Base-by-base conservation (phyloP, 2,113 vertebrate species). In the Macroglossus sobrinus region DNA sequence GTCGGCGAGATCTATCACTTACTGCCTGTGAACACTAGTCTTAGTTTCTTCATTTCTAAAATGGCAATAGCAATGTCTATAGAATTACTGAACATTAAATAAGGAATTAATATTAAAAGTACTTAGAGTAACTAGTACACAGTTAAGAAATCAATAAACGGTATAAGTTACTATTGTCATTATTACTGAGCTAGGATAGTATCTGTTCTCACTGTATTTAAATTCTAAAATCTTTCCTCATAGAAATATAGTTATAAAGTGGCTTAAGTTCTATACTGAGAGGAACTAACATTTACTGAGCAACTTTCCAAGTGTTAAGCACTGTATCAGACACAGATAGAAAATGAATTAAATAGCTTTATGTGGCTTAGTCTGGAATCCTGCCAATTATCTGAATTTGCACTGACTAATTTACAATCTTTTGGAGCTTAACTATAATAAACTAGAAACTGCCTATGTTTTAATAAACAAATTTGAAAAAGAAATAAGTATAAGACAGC, bases 1-100 rank as follows among this genome's bases (percentile, higher is more conserved):
- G 47, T 71, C 53, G 16, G 50, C 15, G 47, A 78, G 40, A 76
- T 82, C 21, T 81, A 53, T 30, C 50, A 68, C 18, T 94, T 79
- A 72, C 63, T 71, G 93, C 68, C 47, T 50, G 4, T 71, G 40
- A 43, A 50, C n/a, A 53, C 7, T 9, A 28, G n/a, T 40, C 38
- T 92, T 75, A 47, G 28, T 85, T 66, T 84, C 50, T 84, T 86
- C 71, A 84, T 64, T 50, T 86, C 50, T 85, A 85, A 93, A 93
- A 78, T 68, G 72, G 16, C 74, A 78, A 68, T 57, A 93, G 61
- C 47, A 92, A 35, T 55, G 16, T 72, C 88, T 50, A 71, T 12
- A 45, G 45, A 30, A 63, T 78, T 79, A 79, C 21, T 92, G 38
- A 69, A 86, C 28, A 72, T 33, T 66, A 84, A 78, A 68, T 66